Conservation (phyloP, 2,888 invertebrate genomes). For the Aricia artaxerxes region DNA sequence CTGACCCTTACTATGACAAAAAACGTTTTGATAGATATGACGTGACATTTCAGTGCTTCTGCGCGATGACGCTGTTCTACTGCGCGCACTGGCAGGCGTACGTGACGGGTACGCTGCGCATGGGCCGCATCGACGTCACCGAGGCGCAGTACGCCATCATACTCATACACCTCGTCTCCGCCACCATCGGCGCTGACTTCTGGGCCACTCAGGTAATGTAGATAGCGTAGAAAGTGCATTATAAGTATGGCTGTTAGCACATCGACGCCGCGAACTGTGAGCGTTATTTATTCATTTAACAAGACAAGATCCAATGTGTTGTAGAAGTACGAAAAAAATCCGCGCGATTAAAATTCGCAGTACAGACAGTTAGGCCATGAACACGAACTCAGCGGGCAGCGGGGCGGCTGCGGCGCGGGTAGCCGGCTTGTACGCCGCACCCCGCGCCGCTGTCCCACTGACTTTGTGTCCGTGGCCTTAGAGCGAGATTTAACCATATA, state of each 20-base stretch:
- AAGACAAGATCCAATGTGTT: too few species aligned
- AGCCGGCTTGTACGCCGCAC: too few species aligned
- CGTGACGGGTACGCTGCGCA: constrained; percentile 95
- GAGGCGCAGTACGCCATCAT: constrained; percentile 98
- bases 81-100: constrained; percentile 99
- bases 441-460: too few species aligned
- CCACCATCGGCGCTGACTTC: constrained; percentile 90
- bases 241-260: neutral
- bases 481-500: too few species aligned
- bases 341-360: too few species aligned
- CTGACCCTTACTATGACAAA: neutral
- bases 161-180: constrained; percentile 91
- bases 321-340: too few species aligned
- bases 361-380: too few species aligned
- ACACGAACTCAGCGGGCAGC: too few species aligned
- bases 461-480: too few species aligned
- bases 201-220: constrained; percentile 86
- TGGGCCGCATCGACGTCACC: constrained; percentile 97
- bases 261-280: neutral
- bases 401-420: too few species aligned
- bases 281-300: neutral
- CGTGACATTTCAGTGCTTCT: constrained; percentile 87
- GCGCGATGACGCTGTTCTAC: constrained; percentile 97
- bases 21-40: neutral
- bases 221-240: constrained; percentile 33